Percentiles rank a stretch among this genome's conserved stretches.
phyloP scores from a whole-genome alignment of 2,797 vertebrate species.

The Sarcoramphus papa region DNA sequence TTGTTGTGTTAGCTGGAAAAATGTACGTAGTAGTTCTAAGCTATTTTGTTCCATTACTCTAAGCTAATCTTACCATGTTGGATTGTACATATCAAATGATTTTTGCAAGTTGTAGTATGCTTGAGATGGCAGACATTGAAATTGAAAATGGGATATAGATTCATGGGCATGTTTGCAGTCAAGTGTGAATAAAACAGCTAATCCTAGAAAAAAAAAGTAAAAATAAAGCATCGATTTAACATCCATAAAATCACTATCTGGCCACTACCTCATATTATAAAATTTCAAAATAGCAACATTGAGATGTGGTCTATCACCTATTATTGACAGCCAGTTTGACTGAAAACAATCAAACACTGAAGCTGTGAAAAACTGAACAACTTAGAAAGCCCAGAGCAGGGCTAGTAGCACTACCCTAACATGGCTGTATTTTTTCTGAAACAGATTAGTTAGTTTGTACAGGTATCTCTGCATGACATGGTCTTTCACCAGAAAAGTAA shows the following conservation, averaged over 20 bases:
- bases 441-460: background rate
- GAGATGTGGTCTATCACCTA: background rate
- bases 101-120: background rate
- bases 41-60: background rate
- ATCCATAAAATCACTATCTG: background rate
- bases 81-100: background rate
- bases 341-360: background rate
- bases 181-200: background rate
- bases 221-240: background rate
- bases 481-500: background rate
- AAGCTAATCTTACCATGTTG: background rate
- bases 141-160: background rate
- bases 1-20: background rate
- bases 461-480: background rate
- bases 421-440: background rate
- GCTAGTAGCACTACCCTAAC: background rate
- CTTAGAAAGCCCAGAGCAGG: background rate
- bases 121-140: background rate
- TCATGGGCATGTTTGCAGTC: background rate
- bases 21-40: background rate
- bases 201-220: background rate
- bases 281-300: background rate
- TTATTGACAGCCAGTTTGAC: background rate
- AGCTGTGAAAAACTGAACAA: background rate
- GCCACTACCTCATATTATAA: background rate